Percentiles rank a stretch among this genome's conserved stretches.
Conservation (phyloP, 1,140 invertebrate genomes). For the Danaus plexippus region DNA sequence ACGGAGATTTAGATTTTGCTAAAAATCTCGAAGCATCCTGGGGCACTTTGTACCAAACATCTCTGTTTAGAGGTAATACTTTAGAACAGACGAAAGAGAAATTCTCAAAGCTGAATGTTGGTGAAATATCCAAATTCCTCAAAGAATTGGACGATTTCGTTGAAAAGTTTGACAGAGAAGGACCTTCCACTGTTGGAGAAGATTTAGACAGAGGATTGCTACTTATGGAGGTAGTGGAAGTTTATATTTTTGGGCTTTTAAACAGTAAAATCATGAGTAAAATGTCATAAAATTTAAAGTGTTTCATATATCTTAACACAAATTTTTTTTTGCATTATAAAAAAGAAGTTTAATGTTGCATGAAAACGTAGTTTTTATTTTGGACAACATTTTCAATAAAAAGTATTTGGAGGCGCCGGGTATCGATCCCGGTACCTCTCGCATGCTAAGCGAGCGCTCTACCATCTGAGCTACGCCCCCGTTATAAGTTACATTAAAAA, state of each 20-base stretch:
- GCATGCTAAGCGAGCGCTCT: slow-evolving; percentile 90
- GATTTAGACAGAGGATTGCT: slow-evolving; percentile 81
- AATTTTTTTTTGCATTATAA: too few relatives aligned
- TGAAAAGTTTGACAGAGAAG: slow-evolving; percentile 79
- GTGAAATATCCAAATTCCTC: slow-evolving; percentile 81
- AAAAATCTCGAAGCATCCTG: slow-evolving; percentile 77
- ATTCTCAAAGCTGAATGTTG: slow-evolving; percentile 83
- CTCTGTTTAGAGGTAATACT: slow-evolving; percentile 77
- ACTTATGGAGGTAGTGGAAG: slow-evolving; percentile 75
- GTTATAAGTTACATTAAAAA: not conserved
- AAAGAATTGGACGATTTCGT: slow-evolving; percentile 78
- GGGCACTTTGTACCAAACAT: slow-evolving; percentile 77
- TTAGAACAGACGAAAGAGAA: slow-evolving; percentile 81
- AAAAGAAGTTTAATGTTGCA: too few relatives aligned
- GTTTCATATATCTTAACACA: too few relatives aligned
- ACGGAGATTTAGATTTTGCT: slow-evolving; percentile 73
- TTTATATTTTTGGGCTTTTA: not conserved
- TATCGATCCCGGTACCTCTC: slow-evolving; percentile 89
- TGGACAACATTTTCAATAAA: too few relatives aligned
- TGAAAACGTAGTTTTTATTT: too few relatives aligned
- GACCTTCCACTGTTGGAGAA: slow-evolving; percentile 82
- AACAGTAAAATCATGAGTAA: too few relatives aligned
- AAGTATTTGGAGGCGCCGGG: slow-evolving; percentile 23
- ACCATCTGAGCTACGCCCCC: slow-evolving; percentile 64
- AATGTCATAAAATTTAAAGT: too few relatives aligned